Evolutionary conservation across 2,888 invertebrate species (phyloP).

Genomic region (Netelia virgata): DNA sequence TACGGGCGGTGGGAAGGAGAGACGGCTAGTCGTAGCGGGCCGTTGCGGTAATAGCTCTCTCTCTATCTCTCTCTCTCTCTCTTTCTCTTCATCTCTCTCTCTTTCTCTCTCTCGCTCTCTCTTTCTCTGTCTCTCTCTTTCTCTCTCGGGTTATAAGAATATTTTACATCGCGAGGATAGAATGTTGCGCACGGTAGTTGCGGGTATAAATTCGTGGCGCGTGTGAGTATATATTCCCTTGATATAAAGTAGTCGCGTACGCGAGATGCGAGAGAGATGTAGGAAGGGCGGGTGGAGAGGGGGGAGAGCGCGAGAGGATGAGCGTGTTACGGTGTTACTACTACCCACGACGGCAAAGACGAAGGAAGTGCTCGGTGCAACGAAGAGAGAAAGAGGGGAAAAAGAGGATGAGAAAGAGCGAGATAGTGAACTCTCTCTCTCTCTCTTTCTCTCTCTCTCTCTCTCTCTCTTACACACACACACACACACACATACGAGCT

Average conservation of each 20-base stretch:
- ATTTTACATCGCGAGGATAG: conserved; percentile 24
- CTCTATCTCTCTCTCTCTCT: neutral
- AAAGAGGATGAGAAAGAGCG: conserved; percentile 21
- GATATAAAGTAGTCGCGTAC: conserved; percentile 44
- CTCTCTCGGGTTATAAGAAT: neutral
- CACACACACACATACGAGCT: conserved; percentile 14
- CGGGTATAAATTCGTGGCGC: conserved; percentile 62
- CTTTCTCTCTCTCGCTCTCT: neutral
- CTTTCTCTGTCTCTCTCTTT: too few species aligned
- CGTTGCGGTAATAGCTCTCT: neutral
- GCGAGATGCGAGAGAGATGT: conserved; percentile 15
- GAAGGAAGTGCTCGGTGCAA: neutral
- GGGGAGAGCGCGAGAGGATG: neutral
- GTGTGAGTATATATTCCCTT: conserved; percentile 47
- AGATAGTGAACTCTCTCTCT: conserved; percentile 12
- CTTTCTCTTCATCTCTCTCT: neutral
- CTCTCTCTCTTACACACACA: too few species aligned
- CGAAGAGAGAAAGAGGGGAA: conserved; percentile 2
- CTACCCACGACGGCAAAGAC: conserved; percentile 5
- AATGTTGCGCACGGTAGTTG: conserved; percentile 62
- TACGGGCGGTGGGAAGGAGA: too few species aligned
- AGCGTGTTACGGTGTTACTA: conserved; percentile 1
- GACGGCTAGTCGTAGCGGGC: too few species aligned
- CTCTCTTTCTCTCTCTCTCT: neutral
- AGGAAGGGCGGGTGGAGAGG: neutral